A percentile compares a stretch with the other conserved stretches of the same genome.
These are phyloP conservation scores for Nyleta sp. DNA, from an alignment of 2,888 invertebrate genomes.

Conservation along the genomic window DNA sequence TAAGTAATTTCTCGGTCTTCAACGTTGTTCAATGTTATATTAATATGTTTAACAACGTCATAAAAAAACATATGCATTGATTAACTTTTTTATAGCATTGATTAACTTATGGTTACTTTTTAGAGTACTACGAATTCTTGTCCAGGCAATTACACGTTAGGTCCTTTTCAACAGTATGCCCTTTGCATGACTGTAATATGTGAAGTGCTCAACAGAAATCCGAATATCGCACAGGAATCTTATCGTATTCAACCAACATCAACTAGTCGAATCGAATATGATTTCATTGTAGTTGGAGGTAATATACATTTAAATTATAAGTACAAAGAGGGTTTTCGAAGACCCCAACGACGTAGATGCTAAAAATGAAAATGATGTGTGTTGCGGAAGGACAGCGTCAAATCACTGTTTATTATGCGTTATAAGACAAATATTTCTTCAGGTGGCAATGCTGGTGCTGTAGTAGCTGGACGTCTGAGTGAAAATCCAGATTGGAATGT, in stretches of 20 bases:
- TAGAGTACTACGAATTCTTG: conserved; percentile 33
- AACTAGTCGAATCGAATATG: conserved; percentile 83
- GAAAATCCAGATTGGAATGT: conserved; percentile 87
- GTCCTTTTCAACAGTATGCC: conserved; percentile 27
- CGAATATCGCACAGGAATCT: conserved; percentile 81
- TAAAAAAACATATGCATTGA: too few species aligned
- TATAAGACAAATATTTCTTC: background rate
- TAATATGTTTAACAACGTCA: too few species aligned
- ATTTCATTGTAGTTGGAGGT: conserved; percentile 87
- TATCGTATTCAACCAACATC: conserved; percentile 83
- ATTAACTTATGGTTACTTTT: conserved; percentile 7
- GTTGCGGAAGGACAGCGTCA: too few species aligned
- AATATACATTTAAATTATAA: too few species aligned
- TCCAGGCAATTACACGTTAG: conserved; percentile 1
- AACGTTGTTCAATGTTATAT: too few species aligned
- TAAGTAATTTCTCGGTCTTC: too few species aligned
- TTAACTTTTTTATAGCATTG: too few species aligned
- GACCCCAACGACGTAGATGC: too few species aligned
- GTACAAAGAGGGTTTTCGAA: too few species aligned
- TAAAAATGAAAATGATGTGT: too few species aligned
- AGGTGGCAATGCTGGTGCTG: conserved; percentile 86
- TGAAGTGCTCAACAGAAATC: conserved; percentile 58
- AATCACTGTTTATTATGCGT: background rate
- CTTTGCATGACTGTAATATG: conserved; percentile 72
- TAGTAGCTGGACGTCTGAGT: conserved; percentile 85